A percentile compares a stretch with the other conserved stretches of the same genome.
Evolutionary conservation across 2,888 invertebrate genomes (phyloP).

Genomic region (Sabatieria punctata): DNA sequence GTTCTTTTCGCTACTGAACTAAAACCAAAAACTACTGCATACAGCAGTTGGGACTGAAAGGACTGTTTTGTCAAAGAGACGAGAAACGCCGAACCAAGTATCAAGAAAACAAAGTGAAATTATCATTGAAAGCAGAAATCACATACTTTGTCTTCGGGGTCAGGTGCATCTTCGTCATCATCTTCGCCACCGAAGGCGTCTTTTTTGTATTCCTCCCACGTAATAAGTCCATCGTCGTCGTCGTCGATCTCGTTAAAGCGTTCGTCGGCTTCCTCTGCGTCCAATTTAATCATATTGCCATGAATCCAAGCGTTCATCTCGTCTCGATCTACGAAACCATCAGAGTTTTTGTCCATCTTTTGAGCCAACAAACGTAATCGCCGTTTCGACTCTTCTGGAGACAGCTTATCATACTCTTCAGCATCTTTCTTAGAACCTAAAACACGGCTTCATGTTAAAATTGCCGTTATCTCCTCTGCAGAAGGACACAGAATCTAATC

Average conservation of each 20-base stretch:
- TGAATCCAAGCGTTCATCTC: conserved; percentile 84
- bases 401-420: conserved; percentile 70
- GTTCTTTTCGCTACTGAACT: no score
- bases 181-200: conserved; percentile 63
- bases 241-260: conserved; percentile 47
- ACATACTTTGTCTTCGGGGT: conserved; percentile 18
- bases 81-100: no score
- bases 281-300: conserved; percentile 57
- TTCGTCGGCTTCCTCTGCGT: conserved; percentile 28
- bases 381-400: conserved; percentile 64
- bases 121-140: no score
- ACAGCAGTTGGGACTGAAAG: no score
- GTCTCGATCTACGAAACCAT: conserved; percentile 54
- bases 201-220: conserved; percentile 75
- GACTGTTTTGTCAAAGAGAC: no score
- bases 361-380: conserved; percentile 54
- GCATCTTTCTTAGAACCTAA: conserved; percentile 72
- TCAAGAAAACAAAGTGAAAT: no score
- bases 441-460: no score
- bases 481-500: no score
- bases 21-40: no score
- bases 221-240: conserved; percentile 58
- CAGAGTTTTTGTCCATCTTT: conserved; percentile 72
- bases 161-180: conserved; percentile 29
- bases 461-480: no score